Conservation (phyloP, 2,797 vertebrate species). For the Clarias pachynema region DNA sequence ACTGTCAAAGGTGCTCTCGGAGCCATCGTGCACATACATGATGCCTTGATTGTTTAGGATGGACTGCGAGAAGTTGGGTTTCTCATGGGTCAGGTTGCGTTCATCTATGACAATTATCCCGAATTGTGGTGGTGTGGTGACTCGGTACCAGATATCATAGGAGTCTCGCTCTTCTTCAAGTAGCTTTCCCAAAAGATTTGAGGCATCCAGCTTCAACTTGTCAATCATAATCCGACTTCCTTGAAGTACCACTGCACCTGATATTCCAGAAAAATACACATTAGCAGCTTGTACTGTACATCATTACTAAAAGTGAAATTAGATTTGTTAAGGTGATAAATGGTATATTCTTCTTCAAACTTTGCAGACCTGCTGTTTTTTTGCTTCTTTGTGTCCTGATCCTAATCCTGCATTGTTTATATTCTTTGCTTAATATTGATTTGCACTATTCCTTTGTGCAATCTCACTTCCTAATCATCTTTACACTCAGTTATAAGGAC, state of each 20-base stretch:
- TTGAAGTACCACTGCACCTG: conserved; percentile 84
- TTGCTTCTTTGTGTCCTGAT: background rate
- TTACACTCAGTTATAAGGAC: background rate
- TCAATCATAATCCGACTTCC: conserved; percentile 83
- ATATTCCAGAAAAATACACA: conserved; percentile 32
- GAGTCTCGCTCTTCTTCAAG: conserved; percentile 71
- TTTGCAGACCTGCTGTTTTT: background rate
- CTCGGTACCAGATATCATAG: conserved; percentile 84
- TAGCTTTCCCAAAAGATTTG: conserved; percentile 83
- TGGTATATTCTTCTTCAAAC: background rate
- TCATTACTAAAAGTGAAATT: background rate
- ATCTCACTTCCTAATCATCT: background rate
- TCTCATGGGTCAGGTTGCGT: conserved; percentile 79
- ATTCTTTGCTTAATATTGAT: background rate
- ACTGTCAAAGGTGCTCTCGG: conserved; percentile 82
- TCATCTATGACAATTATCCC: conserved; percentile 79
- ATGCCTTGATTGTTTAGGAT: conserved; percentile 83
- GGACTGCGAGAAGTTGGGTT: conserved; percentile 83
- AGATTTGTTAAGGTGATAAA: background rate
- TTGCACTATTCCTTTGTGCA: background rate
- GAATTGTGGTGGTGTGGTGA: conserved; percentile 78
- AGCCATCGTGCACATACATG: conserved; percentile 84
- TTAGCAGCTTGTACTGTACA: background rate
- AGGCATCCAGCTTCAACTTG: conserved; percentile 84
- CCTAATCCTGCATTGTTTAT: background rate